phyloP scores from a whole-genome alignment of 2,888 invertebrate genomes.

The Ectemnius cavifrons region DNA sequence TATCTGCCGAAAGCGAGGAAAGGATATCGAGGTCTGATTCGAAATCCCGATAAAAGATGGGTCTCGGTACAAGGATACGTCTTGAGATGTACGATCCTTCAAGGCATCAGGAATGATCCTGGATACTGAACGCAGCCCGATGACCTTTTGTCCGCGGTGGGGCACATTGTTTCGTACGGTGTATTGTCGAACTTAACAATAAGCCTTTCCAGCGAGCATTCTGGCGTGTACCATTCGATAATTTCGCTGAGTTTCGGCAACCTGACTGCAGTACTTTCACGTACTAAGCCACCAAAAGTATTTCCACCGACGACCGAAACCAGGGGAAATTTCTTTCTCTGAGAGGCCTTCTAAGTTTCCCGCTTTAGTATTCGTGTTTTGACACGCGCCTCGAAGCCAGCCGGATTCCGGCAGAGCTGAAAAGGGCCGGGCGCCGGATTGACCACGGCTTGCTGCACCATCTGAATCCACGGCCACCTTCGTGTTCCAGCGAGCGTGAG shows the following conservation, averaged over 20 bases:
- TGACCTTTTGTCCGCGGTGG: conserved; percentile 61
- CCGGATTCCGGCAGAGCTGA: conserved; percentile 33
- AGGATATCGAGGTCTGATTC: too few species aligned
- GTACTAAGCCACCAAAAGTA: neutral
- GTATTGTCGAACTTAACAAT: conserved; percentile 66
- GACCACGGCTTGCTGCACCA: conserved; percentile 71
- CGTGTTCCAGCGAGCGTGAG: conserved; percentile 66
- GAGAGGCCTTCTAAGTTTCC: conserved; percentile 28
- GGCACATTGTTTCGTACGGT: conserved; percentile 56
- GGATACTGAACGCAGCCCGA: conserved; percentile 37
- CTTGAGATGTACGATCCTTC: too few species aligned
- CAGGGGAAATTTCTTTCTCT: too few species aligned
- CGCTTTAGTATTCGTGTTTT: conserved; percentile 71
- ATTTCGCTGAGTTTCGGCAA: conserved; percentile 59
- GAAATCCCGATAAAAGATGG: too few species aligned
- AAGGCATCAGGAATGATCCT: too few species aligned
- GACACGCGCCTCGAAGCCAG: conserved; percentile 70
- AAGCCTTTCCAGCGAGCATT: conserved; percentile 48
- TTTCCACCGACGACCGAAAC: too few species aligned
- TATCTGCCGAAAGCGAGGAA: too few species aligned
- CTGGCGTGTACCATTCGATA: conserved; percentile 71
- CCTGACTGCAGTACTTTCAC: neutral
- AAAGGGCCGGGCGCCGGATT: conserved; percentile 58
- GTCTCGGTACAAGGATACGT: too few species aligned
- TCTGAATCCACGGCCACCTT: conserved; percentile 65